phyloP scores from a whole-genome alignment of 64 coral and sea anemone species.

The Montipora cactus region DNA sequence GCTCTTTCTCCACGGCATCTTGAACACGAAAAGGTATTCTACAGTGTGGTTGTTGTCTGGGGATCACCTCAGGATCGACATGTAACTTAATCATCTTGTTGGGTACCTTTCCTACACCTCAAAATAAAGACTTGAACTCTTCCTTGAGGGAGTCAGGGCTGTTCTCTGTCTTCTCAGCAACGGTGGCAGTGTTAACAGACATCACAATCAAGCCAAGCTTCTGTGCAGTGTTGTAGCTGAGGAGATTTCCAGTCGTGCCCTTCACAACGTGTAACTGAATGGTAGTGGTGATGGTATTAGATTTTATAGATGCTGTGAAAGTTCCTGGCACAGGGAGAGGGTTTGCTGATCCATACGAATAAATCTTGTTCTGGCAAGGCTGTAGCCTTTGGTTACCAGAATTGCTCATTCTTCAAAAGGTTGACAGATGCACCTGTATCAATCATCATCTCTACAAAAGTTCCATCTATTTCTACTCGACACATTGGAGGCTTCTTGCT shows the following conservation, averaged over 20 bases:
- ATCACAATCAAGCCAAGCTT: constrained; percentile 1
- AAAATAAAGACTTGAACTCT: constrained; percentile 23
- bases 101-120: constrained; percentile 28
- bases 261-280: constrained; percentile 28
- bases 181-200: constrained; percentile 10
- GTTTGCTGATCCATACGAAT: background rate
- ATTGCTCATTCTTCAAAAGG: constrained; percentile 7
- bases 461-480: no score
- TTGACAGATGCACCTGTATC: constrained; percentile 75
- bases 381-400: background rate
- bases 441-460: constrained; percentile 64
- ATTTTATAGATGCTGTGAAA: background rate
- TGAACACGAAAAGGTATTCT: constrained; percentile 27
- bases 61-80: constrained; percentile 26
- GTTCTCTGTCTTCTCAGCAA: background rate
- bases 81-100: constrained; percentile 51
- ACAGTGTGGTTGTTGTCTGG: constrained; percentile 43
- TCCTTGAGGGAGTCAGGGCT: background rate
- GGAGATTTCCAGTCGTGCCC: constrained; percentile 15
- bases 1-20: constrained; percentile 45
- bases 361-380: constrained; percentile 10
- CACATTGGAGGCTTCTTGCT: no score
- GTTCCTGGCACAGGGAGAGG: background rate
- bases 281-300: background rate
- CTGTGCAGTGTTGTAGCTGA: constrained; percentile 39